These are phyloP conservation scores for Verasper variegatus DNA, from an alignment of 2,113 vertebrate genomes.

Conservation along the genomic window DNA sequence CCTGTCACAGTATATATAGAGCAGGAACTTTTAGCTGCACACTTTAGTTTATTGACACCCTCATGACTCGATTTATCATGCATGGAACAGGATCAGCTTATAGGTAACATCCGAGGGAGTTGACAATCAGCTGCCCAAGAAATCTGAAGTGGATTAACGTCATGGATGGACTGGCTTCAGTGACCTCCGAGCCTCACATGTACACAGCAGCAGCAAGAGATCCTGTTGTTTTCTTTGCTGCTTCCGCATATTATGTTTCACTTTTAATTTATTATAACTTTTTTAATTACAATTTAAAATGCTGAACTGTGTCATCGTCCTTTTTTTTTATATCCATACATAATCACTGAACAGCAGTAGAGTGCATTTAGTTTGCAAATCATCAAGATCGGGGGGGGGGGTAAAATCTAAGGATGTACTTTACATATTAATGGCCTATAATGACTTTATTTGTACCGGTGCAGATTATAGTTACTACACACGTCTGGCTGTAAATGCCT, in stretches of 20 bases:
- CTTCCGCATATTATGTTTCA: conserved; percentile 69
- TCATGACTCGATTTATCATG: conserved; percentile 63
- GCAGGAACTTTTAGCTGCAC: conserved; percentile 44
- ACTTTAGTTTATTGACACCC: conserved; percentile 49
- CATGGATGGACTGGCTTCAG: conserved; percentile 58
- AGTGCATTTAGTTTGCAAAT: background rate
- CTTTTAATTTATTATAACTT: conserved; percentile 81
- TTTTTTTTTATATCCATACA: conserved; percentile 32
- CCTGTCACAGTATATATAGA: conserved; percentile 21
- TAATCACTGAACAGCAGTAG: background rate
- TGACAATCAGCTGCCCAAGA: conserved; percentile 71
- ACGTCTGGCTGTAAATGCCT: background rate
- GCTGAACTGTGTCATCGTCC: conserved; percentile 34
- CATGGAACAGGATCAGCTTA: conserved; percentile 65
- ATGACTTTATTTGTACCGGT: background rate
- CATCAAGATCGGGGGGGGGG: background rate
- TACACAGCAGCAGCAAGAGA: conserved; percentile 60
- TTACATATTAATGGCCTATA: background rate
- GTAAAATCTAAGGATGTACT: background rate
- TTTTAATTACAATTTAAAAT: conserved; percentile 71
- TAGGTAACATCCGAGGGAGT: conserved; percentile 42
- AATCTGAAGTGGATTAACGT: conserved; percentile 47
- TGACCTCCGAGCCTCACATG: conserved; percentile 54
- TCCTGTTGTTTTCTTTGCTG: conserved; percentile 69
- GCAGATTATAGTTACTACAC: background rate